Evolutionary conservation across 2,888 invertebrate genomes (phyloP).

Genomic region (Rhogogaster chlorosoma): DNA sequence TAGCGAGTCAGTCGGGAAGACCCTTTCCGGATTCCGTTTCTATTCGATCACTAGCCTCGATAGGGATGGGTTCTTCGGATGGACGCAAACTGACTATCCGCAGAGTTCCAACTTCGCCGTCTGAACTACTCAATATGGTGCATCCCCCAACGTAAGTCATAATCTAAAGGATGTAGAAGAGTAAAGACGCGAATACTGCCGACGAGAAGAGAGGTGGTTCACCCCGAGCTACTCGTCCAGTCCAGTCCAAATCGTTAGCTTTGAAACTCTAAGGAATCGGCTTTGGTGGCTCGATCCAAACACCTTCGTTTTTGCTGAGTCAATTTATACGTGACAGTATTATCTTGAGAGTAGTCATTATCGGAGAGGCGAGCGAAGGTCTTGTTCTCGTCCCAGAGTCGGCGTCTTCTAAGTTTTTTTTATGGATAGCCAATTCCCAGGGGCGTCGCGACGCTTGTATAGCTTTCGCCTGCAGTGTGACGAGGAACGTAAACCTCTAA

Average conservation of each 20-base stretch:
- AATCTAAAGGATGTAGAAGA: not conserved
- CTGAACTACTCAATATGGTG: conserved; percentile 91
- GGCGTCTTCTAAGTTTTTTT: not conserved
- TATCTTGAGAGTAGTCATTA: conserved; percentile 28
- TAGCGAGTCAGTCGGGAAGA: conserved; percentile 79
- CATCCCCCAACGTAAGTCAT: conserved; percentile 90
- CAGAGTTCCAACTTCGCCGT: conserved; percentile 91
- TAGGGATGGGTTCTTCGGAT: conserved; percentile 94
- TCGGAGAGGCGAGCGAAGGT: conserved; percentile 32
- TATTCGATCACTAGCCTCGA: conserved; percentile 89
- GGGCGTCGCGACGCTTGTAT: conserved; percentile 1
- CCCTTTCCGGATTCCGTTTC: conserved; percentile 85
- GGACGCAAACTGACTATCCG: conserved; percentile 91
- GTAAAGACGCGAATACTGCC: not conserved
- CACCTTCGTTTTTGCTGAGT: not conserved
- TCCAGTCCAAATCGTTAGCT: not conserved
- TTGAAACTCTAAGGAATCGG: not conserved
- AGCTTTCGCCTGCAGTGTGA: not conserved
- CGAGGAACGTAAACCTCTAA: not conserved
- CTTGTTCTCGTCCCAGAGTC: not conserved
- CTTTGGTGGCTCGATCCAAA: not conserved
- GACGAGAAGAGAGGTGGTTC: not conserved
- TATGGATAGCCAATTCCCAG: conserved; percentile 18
- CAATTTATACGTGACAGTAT: not conserved
- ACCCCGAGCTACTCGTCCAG: not conserved